phyloP scores from a whole-genome alignment of 2,888 invertebrate species.

The Nomada lathburiana region DNA sequence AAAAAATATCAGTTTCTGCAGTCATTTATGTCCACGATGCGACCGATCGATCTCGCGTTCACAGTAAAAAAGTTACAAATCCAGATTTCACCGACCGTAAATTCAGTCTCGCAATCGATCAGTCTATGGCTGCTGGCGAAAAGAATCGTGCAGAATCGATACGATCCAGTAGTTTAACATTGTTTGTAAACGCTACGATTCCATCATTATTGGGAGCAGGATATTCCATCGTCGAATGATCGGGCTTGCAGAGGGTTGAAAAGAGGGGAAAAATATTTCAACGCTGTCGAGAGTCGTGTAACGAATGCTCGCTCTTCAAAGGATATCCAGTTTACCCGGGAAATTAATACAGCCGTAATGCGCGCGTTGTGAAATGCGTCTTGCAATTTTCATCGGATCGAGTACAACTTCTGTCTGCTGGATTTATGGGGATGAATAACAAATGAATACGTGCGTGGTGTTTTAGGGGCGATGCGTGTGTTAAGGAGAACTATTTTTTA shows the following conservation, averaged over 20 bases:
- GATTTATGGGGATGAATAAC: too few relatives aligned
- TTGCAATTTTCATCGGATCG: background rate
- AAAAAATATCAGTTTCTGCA: background rate
- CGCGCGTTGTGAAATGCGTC: slow-evolving; percentile 31
- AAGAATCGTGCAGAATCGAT: slow-evolving; percentile 24
- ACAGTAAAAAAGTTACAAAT: background rate
- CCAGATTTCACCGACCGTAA: slow-evolving; percentile 3
- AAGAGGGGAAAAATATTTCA: slow-evolving; percentile 33
- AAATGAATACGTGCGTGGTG: too few relatives aligned
- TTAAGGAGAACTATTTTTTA: too few relatives aligned
- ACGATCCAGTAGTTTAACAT: slow-evolving; percentile 30
- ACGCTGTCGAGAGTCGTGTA: slow-evolving; percentile 24
- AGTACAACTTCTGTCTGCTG: background rate
- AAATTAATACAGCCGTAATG: slow-evolving; percentile 48
- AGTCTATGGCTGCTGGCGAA: background rate
- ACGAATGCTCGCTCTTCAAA: slow-evolving; percentile 24
- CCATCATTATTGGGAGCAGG: slow-evolving; percentile 19
- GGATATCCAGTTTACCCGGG: slow-evolving; percentile 16
- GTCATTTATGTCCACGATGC: background rate
- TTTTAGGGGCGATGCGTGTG: too few relatives aligned
- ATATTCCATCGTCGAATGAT: slow-evolving; percentile 28
- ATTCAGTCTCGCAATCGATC: slow-evolving; percentile 40
- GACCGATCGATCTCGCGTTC: background rate
- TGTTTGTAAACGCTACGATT: slow-evolving; percentile 30
- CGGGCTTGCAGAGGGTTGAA: background rate